These are phyloP conservation scores for Oligia fasciuncula DNA, from an alignment of 2,888 invertebrate genomes.

Conservation along the genomic window DNA sequence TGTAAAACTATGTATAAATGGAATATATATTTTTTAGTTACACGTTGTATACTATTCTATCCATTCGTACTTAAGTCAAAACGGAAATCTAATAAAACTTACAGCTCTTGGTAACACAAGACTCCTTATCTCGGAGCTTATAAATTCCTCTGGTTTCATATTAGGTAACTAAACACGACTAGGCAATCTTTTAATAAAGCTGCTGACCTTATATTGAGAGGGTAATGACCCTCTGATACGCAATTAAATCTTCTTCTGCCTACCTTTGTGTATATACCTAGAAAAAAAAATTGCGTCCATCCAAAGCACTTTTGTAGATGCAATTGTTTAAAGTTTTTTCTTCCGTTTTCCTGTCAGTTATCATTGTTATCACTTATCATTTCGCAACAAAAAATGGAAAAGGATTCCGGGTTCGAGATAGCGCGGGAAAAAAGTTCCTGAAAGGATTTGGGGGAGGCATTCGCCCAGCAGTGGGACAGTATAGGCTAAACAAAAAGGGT, in stretches of 20 bases:
- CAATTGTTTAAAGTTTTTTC: too few relatives aligned
- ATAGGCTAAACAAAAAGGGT: too few relatives aligned
- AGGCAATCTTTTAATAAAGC: constrained; percentile 13
- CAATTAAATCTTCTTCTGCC: neutral
- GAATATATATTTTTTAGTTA: neutral
- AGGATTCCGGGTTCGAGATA: neutral
- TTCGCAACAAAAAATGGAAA: neutral
- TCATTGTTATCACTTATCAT: neutral
- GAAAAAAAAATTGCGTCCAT: too few relatives aligned
- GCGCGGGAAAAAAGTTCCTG: too few relatives aligned
- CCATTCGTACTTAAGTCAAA: neutral
- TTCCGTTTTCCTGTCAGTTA: neutral
- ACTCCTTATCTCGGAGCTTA: constrained; percentile 24
- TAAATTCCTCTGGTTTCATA: constrained; percentile 31
- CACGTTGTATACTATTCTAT: neutral
- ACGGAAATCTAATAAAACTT: neutral
- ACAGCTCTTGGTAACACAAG: constrained; percentile 34
- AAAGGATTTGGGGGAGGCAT: too few relatives aligned
- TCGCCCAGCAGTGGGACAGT: too few relatives aligned
- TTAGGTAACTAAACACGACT: constrained; percentile 31
- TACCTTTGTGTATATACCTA: neutral
- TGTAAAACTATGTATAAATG: neutral
- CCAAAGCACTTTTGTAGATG: too few relatives aligned
- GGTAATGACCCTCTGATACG: constrained; percentile 14
- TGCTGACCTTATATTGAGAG: constrained; percentile 20